Evolutionary conservation across 2,888 invertebrate species (phyloP).

Genomic region (Himalopsyche japonica): DNA sequence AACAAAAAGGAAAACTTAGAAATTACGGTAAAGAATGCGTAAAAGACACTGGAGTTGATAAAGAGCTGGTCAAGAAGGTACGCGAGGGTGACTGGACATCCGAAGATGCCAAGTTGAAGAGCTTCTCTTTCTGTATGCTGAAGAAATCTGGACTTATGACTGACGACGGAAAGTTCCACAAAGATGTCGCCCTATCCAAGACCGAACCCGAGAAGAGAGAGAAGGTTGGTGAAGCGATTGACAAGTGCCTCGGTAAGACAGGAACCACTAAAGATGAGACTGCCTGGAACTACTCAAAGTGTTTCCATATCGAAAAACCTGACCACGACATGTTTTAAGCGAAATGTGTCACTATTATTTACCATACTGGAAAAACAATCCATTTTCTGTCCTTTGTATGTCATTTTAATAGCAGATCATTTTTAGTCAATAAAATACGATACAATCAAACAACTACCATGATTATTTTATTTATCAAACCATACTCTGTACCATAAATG

Average conservation of each 20-base stretch:
- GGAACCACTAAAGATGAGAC: conserved; percentile 55
- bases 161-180: conserved; percentile 59
- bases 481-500: background rate
- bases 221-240: conserved; percentile 54
- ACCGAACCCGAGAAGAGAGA: conserved; percentile 56
- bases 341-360: too few relatives aligned
- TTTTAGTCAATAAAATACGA: background rate
- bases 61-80: conserved; percentile 53
- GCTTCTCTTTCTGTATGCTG: conserved; percentile 57
- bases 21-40: conserved; percentile 51
- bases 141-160: conserved; percentile 57
- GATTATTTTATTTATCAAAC: background rate
- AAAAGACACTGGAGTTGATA: conserved; percentile 52
- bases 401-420: background rate
- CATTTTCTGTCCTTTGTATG: too few relatives aligned
- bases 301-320: conserved; percentile 59
- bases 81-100: conserved; percentile 55
- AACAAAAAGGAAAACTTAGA: conserved; percentile 57
- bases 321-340: conserved; percentile 48
- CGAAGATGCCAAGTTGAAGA: conserved; percentile 52
- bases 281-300: conserved; percentile 60
- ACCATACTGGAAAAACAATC: too few relatives aligned
- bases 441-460: background rate
- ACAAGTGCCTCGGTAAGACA: conserved; percentile 54
- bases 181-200: conserved; percentile 56